Evolutionary conservation across 1,140 invertebrate genomes (phyloP).

Genomic region (Mylabris phalerata): DNA sequence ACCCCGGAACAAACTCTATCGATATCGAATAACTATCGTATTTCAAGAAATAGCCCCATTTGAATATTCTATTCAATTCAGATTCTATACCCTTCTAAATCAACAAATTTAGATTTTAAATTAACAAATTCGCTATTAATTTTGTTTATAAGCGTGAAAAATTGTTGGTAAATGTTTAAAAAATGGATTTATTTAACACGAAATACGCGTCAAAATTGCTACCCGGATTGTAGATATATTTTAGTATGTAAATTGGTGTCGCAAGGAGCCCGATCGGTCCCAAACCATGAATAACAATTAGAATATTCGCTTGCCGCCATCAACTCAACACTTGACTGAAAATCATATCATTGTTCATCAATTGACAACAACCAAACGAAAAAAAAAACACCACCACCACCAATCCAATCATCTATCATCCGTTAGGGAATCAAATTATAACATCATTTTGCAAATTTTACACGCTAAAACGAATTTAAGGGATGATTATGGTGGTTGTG

Average conservation of each 20-base stretch:
- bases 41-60: constrained; percentile 39
- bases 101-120: too few species aligned
- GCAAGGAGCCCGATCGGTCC: constrained; percentile 38
- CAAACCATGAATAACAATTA: constrained; percentile 40
- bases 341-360: neutral
- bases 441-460: too few species aligned
- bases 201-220: constrained; percentile 30
- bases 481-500: too few species aligned
- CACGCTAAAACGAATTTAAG: too few species aligned
- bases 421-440: too few species aligned
- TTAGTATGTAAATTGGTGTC: constrained; percentile 40
- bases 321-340: constrained; percentile 22
- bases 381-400: too few species aligned
- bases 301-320: constrained; percentile 23
- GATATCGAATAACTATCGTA: constrained; percentile 24
- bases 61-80: too few species aligned
- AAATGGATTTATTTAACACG: neutral
- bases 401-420: too few species aligned
- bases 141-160: too few species aligned
- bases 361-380: neutral
- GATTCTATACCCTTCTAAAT: too few species aligned
- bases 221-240: constrained; percentile 35
- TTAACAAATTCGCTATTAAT: too few species aligned
- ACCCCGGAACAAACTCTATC: constrained; percentile 1
- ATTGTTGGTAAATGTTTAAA: too few species aligned